A percentile compares a stretch with the other conserved stretches of the same genome.
These are phyloP conservation scores for Hydrolagus colliei DNA, from an alignment of 2,797 vertebrate genomes.

Conservation along the genomic window DNA sequence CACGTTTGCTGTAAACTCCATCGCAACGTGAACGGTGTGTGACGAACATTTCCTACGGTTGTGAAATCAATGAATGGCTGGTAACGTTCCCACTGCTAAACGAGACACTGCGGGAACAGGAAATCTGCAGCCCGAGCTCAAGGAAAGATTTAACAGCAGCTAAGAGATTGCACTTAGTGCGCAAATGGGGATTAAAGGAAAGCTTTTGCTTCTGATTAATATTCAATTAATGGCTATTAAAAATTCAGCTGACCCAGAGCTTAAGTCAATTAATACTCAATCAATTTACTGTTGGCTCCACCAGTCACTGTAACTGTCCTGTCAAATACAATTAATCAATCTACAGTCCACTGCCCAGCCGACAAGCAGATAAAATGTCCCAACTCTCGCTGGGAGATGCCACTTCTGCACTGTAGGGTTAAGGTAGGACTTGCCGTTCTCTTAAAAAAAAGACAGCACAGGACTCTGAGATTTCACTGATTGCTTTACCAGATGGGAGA, in stretches of 20 bases:
- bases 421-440: background rate
- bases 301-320: background rate
- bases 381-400: background rate
- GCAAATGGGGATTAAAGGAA: background rate
- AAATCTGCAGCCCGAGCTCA: background rate
- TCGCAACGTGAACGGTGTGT: too few relatives aligned
- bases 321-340: slow-evolving; percentile 15
- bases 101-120: background rate
- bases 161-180: slow-evolving; percentile 10
- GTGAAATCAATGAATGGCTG: too few relatives aligned
- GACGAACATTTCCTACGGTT: too few relatives aligned
- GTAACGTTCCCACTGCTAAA: background rate
- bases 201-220: slow-evolving; percentile 3
- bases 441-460: background rate
- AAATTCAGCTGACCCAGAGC: background rate
- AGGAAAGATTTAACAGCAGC: slow-evolving; percentile 2
- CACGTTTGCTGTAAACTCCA: too few relatives aligned
- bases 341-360: background rate
- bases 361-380: background rate
- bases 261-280: slow-evolving; percentile 15
- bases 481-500: background rate
- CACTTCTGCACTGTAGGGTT: background rate
- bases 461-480: slow-evolving; percentile 2
- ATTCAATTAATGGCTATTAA: slow-evolving; percentile 17
- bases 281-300: background rate